phyloP scores from a whole-genome alignment of 2,797 vertebrate species.

The Tiaroga cobitis region DNA sequence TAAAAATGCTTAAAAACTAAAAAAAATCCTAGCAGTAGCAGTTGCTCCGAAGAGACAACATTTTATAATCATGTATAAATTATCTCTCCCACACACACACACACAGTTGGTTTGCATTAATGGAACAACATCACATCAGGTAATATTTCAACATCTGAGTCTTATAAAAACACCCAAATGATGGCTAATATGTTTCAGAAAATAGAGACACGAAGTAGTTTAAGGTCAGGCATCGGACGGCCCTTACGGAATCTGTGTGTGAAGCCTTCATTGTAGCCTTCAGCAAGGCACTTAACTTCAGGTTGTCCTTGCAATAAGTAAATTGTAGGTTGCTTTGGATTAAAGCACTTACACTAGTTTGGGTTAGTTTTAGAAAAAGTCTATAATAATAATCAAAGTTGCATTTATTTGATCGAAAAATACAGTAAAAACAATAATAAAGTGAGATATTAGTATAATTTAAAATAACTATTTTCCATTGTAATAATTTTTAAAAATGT shows the following conservation, averaged over 20 bases:
- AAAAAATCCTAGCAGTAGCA: background rate
- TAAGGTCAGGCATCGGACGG: background rate
- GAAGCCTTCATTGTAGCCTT: background rate
- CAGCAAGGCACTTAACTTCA: background rate
- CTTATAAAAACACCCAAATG: conserved; percentile 42
- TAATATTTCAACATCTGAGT: conserved; percentile 57
- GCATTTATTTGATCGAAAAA: background rate
- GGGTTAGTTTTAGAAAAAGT: background rate
- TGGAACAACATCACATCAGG: conserved; percentile 43
- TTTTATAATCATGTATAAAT: conserved; percentile 31
- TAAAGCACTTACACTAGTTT: background rate
- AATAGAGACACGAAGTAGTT: conserved; percentile 22
- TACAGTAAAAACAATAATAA: background rate
- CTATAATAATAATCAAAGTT: background rate
- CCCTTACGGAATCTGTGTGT: background rate
- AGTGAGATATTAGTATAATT: background rate
- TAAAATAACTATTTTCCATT: background rate
- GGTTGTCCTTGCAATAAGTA: background rate
- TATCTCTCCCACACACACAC: background rate
- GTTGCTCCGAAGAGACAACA: background rate
- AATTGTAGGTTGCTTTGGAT: background rate
- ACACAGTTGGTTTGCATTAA: conserved; percentile 31
- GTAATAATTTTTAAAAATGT: background rate
- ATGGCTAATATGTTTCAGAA: conserved; percentile 14
- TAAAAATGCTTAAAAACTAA: background rate